phyloP scores from a whole-genome alignment of 2,797 vertebrate species.

The Serranus cabrilla region DNA sequence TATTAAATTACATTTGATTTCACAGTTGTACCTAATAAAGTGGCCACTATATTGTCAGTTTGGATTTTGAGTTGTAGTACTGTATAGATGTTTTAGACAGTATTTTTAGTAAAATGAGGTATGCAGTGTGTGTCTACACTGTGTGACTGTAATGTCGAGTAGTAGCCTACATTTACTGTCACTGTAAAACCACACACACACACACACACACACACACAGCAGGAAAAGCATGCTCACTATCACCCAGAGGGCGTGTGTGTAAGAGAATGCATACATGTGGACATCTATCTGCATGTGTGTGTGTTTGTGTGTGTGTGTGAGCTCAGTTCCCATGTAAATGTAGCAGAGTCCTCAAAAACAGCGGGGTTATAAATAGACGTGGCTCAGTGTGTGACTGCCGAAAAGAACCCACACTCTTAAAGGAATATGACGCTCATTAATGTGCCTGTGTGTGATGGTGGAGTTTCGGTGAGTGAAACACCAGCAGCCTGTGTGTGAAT shows the following conservation, averaged over 20 bases:
- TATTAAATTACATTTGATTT: no score
- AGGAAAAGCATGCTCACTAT: slow-evolving; percentile 8
- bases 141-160: neutral
- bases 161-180: slow-evolving; percentile 29
- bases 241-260: neutral
- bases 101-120: no score
- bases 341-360: slow-evolving; percentile 57
- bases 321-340: slow-evolving; percentile 38
- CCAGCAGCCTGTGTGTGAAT: neutral
- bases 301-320: neutral
- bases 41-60: no score
- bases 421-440: slow-evolving; percentile 46
- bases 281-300: neutral
- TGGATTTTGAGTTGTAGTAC: neutral
- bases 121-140: neutral
- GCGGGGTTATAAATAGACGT: slow-evolving; percentile 61
- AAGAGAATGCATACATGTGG: neutral
- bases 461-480: slow-evolving; percentile 17
- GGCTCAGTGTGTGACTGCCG: slow-evolving; percentile 48
- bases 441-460: slow-evolving; percentile 1
- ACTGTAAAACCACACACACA: slow-evolving; percentile 27
- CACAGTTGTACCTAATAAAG: no score
- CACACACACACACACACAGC: slow-evolving; percentile 27
- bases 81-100: neutral
- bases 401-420: slow-evolving; percentile 62